These are phyloP conservation scores for Hippocampus kuda DNA, from an alignment of 2,797 vertebrate genomes.

Conservation along the genomic window DNA sequence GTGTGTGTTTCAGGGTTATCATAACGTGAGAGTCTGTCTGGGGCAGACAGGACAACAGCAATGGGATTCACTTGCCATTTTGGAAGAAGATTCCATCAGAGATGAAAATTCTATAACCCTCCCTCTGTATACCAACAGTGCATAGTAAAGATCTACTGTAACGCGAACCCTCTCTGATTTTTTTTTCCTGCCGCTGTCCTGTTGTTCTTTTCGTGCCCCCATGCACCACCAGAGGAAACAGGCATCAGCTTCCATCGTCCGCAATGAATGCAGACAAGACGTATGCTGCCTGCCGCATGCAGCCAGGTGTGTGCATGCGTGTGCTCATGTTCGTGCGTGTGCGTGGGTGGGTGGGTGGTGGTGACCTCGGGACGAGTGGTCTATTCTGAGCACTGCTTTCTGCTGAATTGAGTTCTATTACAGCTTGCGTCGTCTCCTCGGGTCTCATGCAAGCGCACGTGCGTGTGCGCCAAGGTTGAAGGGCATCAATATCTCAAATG, in stretches of 20 bases:
- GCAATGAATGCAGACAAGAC: conserved; percentile 16
- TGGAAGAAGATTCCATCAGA: conserved; percentile 70
- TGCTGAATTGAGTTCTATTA: conserved; percentile 49
- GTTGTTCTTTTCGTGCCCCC: conserved; percentile 12
- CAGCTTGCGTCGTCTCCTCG: conserved; percentile 32
- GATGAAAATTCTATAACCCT: conserved; percentile 59
- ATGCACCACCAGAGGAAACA: conserved; percentile 9
- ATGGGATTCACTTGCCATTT: conserved; percentile 60
- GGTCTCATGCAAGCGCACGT: conserved; percentile 24
- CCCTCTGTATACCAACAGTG: not conserved
- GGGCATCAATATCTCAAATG: conserved; percentile 37
- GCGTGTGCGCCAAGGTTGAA: conserved; percentile 39
- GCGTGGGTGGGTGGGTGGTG: conserved; percentile 2
- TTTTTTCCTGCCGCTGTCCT: conserved; percentile 9
- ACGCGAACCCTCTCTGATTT: not conserved
- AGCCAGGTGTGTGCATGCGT: conserved; percentile 17
- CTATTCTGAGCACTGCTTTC: conserved; percentile 36
- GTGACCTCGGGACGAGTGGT: conserved; percentile 41
- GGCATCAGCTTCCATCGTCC: conserved; percentile 16
- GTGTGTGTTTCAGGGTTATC: conserved; percentile 27
- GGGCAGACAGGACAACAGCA: conserved; percentile 75
- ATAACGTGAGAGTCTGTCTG: conserved; percentile 59
- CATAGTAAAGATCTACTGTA: not conserved
- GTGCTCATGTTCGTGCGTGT: conserved; percentile 5
- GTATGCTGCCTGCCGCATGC: conserved; percentile 22